These are phyloP conservation scores for Panzeria rudis DNA, from an alignment of 2,888 invertebrate species.

Conservation along the genomic window DNA sequence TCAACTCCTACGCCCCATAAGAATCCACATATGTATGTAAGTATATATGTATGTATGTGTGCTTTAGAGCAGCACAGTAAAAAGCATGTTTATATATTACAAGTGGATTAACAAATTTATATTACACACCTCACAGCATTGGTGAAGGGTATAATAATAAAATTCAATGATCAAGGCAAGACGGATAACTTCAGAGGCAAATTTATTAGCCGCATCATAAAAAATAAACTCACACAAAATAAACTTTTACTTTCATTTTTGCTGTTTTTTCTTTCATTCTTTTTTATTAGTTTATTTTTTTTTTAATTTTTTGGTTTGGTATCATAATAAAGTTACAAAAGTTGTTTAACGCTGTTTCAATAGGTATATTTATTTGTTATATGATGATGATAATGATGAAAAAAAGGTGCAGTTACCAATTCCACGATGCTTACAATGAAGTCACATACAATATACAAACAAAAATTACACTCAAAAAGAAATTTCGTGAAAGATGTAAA, in stretches of 20 bases:
- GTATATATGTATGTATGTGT: no score
- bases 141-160: background rate
- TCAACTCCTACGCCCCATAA: no score
- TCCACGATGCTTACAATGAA: constrained; percentile 9
- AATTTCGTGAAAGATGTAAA: background rate
- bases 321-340: constrained; percentile 34
- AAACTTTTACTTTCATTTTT: constrained; percentile 70
- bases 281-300: constrained; percentile 34
- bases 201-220: constrained; percentile 38
- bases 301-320: constrained; percentile 10
- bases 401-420: constrained; percentile 25
- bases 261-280: constrained; percentile 21
- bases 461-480: background rate
- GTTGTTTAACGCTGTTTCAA: constrained; percentile 23
- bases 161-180: background rate
- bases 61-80: no score
- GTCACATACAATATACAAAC: background rate
- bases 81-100: no score
- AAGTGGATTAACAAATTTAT: background rate
- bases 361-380: constrained; percentile 30
- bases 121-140: background rate
- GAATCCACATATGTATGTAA: no score
- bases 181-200: constrained; percentile 7
- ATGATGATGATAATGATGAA: background rate
- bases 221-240: constrained; percentile 19